Conservation (phyloP, 2,888 invertebrate genomes). For the Pseudococcus longispinus region DNA sequence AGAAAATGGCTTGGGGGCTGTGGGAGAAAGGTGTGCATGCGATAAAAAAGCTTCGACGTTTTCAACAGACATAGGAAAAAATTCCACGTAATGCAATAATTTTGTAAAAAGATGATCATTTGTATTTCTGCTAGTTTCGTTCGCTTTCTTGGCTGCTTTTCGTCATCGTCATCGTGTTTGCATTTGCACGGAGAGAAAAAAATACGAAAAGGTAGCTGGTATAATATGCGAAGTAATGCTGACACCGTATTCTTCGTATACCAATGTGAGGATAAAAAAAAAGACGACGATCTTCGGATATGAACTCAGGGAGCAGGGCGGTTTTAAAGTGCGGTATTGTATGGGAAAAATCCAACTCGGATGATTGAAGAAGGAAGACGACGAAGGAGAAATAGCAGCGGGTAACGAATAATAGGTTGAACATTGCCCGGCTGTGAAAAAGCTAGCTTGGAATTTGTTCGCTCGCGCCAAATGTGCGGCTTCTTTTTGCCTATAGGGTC, state of each 20-base stretch:
- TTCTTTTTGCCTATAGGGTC: conserved; percentile 47
- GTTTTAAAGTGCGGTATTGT: conserved; percentile 40
- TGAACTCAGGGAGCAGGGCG: neutral
- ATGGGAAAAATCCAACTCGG: neutral
- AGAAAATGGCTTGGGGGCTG: neutral
- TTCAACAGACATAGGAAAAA: neutral
- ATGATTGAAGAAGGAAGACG: neutral
- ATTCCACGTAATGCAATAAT: neutral
- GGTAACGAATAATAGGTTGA: conserved; percentile 36
- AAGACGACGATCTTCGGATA: conserved; percentile 7
- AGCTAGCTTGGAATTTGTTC: neutral
- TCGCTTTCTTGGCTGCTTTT: neutral
- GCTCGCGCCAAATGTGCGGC: conserved; percentile 20
- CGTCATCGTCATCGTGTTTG: neutral
- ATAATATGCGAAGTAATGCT: conserved; percentile 15
- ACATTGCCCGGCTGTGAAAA: conserved; percentile 11
- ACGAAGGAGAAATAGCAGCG: neutral
- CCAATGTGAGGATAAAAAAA: neutral
- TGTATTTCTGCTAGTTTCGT: neutral
- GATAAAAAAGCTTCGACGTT: neutral
- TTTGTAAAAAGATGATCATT: conserved; percentile 3
- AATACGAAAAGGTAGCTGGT: neutral
- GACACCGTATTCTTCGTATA: neutral
- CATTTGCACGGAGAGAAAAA: neutral
- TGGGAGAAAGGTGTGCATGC: neutral